These are phyloP conservation scores for Chloroceryle amazona DNA, from an alignment of 2,797 vertebrate genomes.

Conservation along the genomic window DNA sequence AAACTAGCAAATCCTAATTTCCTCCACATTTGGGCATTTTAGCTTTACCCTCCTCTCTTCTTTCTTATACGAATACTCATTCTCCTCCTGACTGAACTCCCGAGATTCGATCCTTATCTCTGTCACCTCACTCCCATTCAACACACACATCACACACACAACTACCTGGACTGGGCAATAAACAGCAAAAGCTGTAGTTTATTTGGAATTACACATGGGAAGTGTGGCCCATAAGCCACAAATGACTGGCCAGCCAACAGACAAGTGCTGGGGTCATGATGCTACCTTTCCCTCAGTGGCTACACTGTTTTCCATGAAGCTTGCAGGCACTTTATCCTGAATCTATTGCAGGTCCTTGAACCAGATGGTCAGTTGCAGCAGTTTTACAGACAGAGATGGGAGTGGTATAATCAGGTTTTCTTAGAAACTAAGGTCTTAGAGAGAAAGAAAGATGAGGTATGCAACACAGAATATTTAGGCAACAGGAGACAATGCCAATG, in stretches of 20 bases:
- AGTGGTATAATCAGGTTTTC: not conserved
- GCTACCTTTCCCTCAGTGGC: not conserved
- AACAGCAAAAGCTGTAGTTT: not conserved
- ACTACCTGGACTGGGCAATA: not conserved
- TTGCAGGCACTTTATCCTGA: not conserved
- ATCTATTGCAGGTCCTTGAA: not conserved
- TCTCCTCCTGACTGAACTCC: not conserved
- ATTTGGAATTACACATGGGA: not conserved
- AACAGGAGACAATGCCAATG: not conserved
- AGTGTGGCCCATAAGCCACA: not conserved
- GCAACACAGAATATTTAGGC: not conserved
- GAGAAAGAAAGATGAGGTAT: not conserved
- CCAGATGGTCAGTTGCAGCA: not conserved
- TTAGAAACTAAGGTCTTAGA: not conserved
- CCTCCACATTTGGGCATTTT: not conserved
- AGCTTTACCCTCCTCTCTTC: not conserved
- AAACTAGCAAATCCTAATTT: not conserved
- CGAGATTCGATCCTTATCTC: not conserved
- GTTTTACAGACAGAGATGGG: not conserved
- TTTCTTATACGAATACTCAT: not conserved
- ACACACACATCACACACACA: not conserved
- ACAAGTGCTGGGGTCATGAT: not conserved
- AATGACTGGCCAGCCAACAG: not conserved
- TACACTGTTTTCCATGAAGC: fast-evolving
- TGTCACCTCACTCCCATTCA: fast-evolving